These are phyloP conservation scores for Esox masquinongy DNA, from an alignment of 2,797 vertebrate genomes.

Conservation along the genomic window DNA sequence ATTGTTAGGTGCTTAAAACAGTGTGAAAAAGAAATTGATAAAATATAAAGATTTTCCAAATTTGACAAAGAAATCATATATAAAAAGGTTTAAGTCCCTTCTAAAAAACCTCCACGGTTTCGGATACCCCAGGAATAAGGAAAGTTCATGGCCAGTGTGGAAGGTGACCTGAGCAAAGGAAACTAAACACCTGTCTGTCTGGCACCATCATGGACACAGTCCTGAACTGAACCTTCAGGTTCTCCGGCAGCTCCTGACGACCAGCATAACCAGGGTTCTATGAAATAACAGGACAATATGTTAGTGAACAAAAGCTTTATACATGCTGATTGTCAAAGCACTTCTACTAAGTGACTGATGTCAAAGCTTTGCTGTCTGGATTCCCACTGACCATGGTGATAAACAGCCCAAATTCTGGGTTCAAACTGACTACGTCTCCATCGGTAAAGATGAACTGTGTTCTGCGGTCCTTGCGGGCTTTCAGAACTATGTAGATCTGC, in stretches of 20 bases:
- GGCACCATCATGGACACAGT: constrained; percentile 95
- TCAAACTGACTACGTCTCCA: constrained; percentile 82
- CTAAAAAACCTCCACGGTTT: background rate
- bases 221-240: constrained; percentile 91
- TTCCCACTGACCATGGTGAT: constrained; percentile 81
- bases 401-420: constrained; percentile 88
- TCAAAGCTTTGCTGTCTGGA: background rate
- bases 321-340: background rate
- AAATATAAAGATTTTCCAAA: too few species aligned
- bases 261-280: constrained; percentile 83
- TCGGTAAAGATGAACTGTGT: constrained; percentile 79
- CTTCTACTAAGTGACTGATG: background rate
- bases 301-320: background rate
- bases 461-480: constrained; percentile 83
- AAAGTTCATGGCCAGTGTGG: background rate
- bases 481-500: constrained; percentile 84
- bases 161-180: background rate
- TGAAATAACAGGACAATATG: constrained; percentile 18
- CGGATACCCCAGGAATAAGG: background rate
- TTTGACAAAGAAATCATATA: too few species aligned
- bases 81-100: too few species aligned
- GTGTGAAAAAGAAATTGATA: too few species aligned
- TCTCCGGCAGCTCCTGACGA: constrained; percentile 90
- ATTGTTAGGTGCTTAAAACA: background rate
- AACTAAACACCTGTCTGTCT: constrained; percentile 57